Conservation (phyloP, 1,140 invertebrate genomes). For the Cecropterus lyciades region DNA sequence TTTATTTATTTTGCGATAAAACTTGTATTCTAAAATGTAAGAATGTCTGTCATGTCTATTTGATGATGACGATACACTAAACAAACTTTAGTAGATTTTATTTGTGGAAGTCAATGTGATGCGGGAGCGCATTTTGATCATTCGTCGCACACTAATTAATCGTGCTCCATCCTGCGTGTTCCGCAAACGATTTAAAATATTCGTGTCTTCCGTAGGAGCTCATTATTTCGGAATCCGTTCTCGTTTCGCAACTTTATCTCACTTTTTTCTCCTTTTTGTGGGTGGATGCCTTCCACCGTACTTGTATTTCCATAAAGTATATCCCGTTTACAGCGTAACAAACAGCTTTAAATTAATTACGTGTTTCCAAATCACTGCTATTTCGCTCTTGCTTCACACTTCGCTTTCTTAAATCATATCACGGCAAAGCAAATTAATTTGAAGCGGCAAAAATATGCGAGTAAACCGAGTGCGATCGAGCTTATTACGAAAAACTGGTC, state of each 20-base stretch:
- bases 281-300: slow-evolving; percentile 29
- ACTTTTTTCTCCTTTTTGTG: slow-evolving; percentile 45
- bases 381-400: slow-evolving; percentile 17
- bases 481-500: slow-evolving; percentile 61
- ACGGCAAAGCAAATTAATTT: slow-evolving; percentile 50
- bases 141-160: slow-evolving; percentile 56
- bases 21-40: too few species aligned
- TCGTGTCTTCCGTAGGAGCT: slow-evolving; percentile 54
- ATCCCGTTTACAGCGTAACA: slow-evolving; percentile 11
- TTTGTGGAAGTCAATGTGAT: not conserved
- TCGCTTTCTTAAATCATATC: slow-evolving; percentile 47
- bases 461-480: slow-evolving; percentile 49
- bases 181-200: slow-evolving; percentile 46
- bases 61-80: too few species aligned
- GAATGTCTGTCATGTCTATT: too few species aligned
- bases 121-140: slow-evolving; percentile 47
- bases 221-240: slow-evolving; percentile 69
- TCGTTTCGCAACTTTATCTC: slow-evolving; percentile 51
- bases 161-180: slow-evolving; percentile 37
- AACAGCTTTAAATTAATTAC: slow-evolving; percentile 16
- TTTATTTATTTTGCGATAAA: too few species aligned
- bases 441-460: slow-evolving; percentile 54
- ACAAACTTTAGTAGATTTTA: too few species aligned
- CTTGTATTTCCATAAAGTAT: slow-evolving; percentile 27
- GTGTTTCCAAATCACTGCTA: slow-evolving; percentile 19